Evolutionary conservation across 2,113 vertebrate species (phyloP).

Genomic region (Elephantulus edwardii): DNA sequence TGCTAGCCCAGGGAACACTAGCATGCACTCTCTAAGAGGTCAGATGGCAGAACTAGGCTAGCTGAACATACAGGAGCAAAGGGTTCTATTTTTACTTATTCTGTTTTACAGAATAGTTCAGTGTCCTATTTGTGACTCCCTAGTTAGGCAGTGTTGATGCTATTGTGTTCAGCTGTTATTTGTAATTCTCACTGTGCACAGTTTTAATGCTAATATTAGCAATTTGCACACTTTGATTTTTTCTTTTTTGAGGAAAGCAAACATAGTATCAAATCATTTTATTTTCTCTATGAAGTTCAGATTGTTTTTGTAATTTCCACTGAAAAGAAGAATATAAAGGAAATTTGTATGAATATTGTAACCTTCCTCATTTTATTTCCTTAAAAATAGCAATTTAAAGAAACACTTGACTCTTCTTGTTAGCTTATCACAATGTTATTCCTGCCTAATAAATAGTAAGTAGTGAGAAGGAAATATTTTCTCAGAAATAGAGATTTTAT

Average conservation of each 20-base stretch:
- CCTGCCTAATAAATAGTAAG: not conserved
- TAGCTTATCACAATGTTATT: not conserved
- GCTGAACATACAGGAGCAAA: not conserved
- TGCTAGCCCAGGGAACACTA: not conserved
- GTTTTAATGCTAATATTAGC: not conserved
- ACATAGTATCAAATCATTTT: not conserved
- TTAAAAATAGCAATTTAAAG: not conserved
- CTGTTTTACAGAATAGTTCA: not conserved
- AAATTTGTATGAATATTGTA: not conserved
- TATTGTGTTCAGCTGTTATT: not conserved
- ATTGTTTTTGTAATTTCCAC: conserved; percentile 46
- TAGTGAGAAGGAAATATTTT: not conserved
- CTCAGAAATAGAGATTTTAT: not conserved
- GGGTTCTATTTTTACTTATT: not conserved
- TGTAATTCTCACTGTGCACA: not conserved
- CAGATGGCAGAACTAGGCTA: not conserved
- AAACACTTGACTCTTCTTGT: not conserved
- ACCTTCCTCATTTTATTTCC: conserved; percentile 50
- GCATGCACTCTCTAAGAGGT: not conserved
- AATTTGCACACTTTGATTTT: not conserved
- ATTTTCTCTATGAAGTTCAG: not conserved
- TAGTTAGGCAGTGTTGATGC: not conserved
- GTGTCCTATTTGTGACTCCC: not conserved
- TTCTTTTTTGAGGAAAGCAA: conserved; percentile 21
- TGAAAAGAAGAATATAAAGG: conserved; percentile 12